Percentiles rank a stretch among this genome's conserved stretches.
phyloP scores from a whole-genome alignment of 2,888 invertebrate species.

The Priocnemis perturbator region DNA sequence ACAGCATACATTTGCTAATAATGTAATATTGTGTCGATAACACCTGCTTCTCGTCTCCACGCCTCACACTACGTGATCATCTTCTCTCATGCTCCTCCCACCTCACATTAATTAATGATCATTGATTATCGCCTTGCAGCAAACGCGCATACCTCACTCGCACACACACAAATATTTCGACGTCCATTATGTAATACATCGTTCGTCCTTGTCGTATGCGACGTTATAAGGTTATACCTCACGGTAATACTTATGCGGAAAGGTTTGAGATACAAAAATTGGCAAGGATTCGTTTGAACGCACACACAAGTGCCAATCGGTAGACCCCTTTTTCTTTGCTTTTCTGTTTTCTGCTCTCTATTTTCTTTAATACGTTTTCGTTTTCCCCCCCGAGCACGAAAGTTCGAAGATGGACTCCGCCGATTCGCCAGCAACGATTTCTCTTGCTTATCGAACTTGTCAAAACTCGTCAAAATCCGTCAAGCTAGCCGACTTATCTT shows the following conservation, averaged over 20 bases:
- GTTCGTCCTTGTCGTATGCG: background rate
- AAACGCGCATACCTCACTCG: conserved; percentile 33
- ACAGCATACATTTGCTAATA: conserved; percentile 73
- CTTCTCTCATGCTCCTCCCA: conserved; percentile 10
- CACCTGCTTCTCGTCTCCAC: conserved; percentile 38
- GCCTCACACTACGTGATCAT: conserved; percentile 17
- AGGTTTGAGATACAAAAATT: conserved; percentile 1
- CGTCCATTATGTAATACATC: conserved; percentile 11
- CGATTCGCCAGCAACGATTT: too few species aligned
- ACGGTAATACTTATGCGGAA: conserved; percentile 4
- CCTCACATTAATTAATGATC: conserved; percentile 28
- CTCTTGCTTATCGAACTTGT: too few species aligned
- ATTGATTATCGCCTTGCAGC: conserved; percentile 47
- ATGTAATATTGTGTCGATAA: conserved; percentile 64
- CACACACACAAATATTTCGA: conserved; percentile 22
- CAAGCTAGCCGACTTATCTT: too few species aligned
- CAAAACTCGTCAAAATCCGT: too few species aligned
- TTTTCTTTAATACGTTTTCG: too few species aligned
- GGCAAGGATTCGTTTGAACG: conserved; percentile 42
- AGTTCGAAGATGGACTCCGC: too few species aligned
- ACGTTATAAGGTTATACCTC: too few species aligned
- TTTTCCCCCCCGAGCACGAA: too few species aligned
- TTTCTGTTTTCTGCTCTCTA: too few species aligned
- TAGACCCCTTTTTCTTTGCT: background rate
- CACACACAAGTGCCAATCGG: conserved; percentile 14